A percentile compares a stretch with the other conserved stretches of the same genome.
phyloP scores from a whole-genome alignment of 2,888 invertebrate genomes.

The Gymnocheta viridis region DNA sequence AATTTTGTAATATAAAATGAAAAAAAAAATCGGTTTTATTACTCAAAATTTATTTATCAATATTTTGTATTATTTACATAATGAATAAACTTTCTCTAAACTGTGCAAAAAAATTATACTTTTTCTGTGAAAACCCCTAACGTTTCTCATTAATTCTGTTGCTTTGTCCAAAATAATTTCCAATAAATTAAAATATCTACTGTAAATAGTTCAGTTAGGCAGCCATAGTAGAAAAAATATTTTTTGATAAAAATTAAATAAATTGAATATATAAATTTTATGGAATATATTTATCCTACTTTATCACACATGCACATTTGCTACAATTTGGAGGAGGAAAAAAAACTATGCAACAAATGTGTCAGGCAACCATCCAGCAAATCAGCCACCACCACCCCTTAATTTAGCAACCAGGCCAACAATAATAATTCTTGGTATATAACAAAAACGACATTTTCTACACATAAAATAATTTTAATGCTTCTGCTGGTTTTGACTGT shows the following conservation, averaged over 20 bases:
- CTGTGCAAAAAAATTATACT: too few relatives aligned
- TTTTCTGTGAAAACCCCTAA: too few relatives aligned
- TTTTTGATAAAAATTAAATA: slow-evolving; percentile 8
- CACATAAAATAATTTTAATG: slow-evolving; percentile 28
- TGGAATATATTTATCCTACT: slow-evolving; percentile 30
- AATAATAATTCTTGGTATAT: slow-evolving; percentile 15
- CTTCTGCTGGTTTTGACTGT: slow-evolving; percentile 23
- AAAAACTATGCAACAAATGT: slow-evolving; percentile 23
- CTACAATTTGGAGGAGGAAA: not conserved
- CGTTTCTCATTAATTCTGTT: not conserved
- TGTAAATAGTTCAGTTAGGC: not conserved
- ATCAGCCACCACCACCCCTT: not conserved
- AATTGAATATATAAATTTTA: slow-evolving; percentile 48
- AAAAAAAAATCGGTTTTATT: too few relatives aligned
- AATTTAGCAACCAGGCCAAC: slow-evolving; percentile 9
- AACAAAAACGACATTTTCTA: slow-evolving; percentile 6
- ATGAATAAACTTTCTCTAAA: too few relatives aligned
- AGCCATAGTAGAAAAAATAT: not conserved
- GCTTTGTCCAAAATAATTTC: not conserved
- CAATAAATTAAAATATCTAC: not conserved
- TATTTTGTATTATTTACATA: too few relatives aligned
- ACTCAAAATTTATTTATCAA: too few relatives aligned
- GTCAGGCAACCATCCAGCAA: not conserved
- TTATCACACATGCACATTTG: slow-evolving; percentile 31
- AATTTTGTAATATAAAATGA: too few relatives aligned